Evolutionary conservation across 1,140 invertebrate genomes (phyloP), one percentile per base, ranked within the genome.

Genomic region (Ceratina calcarata): DNA sequence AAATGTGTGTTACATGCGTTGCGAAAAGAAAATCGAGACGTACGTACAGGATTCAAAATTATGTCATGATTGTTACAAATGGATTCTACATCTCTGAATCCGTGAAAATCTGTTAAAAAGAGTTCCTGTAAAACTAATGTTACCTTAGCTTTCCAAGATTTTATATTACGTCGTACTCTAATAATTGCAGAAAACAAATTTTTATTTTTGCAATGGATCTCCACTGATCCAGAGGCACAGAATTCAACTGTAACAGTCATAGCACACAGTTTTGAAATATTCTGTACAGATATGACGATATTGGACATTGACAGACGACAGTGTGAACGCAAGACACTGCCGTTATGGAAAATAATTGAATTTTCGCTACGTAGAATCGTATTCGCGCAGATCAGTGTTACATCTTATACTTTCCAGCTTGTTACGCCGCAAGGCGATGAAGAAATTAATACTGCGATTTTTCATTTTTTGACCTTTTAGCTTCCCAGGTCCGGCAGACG

Each of bases 401-500:
- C 91, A 92, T 92, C 92, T 93, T 92, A 92, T 92, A 92, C 91
- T 92, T 90, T 91, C 80, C 60, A 84, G 69, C 69, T 57, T 80
- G 75, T 85, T 86, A 69, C 84, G 74, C 57, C 81, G 81, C 76
- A 86, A 85, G 84, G 81, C 80, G 77, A 78, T 86, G 60, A 86
- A 73, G 62, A 83, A 81, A 92, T 91, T 93, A 93, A 92, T 92
- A 84, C 78, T 89, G 91, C 91, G 92, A 92, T 90, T 91, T 92
- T 91, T 92, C 82, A 90, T 91, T 91, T 93, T 93, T 87, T 93
- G 89, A 92, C 89, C 90, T 93, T 93, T 93, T 93, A 93, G 92
- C 92, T 93, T 93, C 92, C 92, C 92, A 93, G 92, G 92, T 91
- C 92, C 92, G 92, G 91, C 92, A 92, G 92, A 93, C 88, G 88